These are phyloP conservation scores for Gallinago undulata DNA, from an alignment of 2,113 vertebrate genomes.

Conservation along the genomic window DNA sequence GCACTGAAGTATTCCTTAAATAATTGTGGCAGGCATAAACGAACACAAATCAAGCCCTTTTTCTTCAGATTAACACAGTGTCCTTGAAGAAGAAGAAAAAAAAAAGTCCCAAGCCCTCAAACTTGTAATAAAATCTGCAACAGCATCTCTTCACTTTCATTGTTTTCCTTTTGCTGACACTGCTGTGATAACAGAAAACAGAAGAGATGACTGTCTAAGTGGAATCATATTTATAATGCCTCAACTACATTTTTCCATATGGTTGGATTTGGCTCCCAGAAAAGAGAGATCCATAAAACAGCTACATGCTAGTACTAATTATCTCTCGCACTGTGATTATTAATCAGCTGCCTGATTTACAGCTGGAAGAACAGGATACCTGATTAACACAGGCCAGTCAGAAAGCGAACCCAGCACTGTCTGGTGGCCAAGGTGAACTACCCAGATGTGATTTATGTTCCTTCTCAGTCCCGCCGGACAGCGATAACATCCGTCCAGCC, in stretches of 20 bases:
- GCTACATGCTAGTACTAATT: conserved; percentile 54
- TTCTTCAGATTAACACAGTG: conserved; percentile 41
- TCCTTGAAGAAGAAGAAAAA: conserved; percentile 40
- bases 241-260: conserved; percentile 47
- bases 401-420: background rate
- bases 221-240: conserved; percentile 27
- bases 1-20: conserved; percentile 10
- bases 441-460: conserved; percentile 37
- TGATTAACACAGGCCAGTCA: background rate
- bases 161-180: conserved; percentile 56
- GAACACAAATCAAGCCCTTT: conserved; percentile 22
- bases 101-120: background rate
- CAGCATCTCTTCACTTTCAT: conserved; percentile 55
- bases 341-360: conserved; percentile 57
- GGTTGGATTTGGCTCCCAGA: conserved; percentile 34
- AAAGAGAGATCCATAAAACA: conserved; percentile 47
- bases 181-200: conserved; percentile 41
- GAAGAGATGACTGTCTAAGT: conserved; percentile 9
- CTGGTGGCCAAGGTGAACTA: conserved; percentile 45
- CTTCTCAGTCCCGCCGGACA: background rate
- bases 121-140: conserved; percentile 38
- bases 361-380: conserved; percentile 1
- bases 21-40: conserved; percentile 34
- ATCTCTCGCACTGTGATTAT: conserved; percentile 44
- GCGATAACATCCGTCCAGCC: background rate